A percentile compares a stretch with the other conserved stretches of the same genome.
These are phyloP conservation scores for Microtus pennsylvanicus DNA, from an alignment of 2,113 vertebrate genomes.

Conservation along the genomic window DNA sequence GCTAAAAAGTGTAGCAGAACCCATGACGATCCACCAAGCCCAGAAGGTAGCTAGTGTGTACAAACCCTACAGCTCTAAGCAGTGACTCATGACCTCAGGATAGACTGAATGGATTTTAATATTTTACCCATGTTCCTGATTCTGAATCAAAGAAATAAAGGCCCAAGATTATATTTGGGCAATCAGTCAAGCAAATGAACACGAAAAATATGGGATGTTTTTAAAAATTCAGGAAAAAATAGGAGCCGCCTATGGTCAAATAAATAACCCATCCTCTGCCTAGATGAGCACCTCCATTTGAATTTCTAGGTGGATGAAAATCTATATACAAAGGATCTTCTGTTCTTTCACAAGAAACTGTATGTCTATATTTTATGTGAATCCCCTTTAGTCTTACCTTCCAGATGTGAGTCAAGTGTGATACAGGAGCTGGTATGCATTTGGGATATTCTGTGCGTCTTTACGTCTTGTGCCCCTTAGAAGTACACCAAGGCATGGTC, in stretches of 20 bases:
- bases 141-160: constrained; percentile 5
- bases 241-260: neutral
- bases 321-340: neutral
- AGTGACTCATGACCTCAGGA: neutral
- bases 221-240: neutral
- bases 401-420: neutral
- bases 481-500: neutral
- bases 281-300: neutral
- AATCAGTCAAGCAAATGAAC: neutral
- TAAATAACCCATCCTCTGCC: neutral
- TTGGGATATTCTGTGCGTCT: neutral
- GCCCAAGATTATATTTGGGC: neutral
- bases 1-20: constrained; percentile 9
- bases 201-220: neutral
- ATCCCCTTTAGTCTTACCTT: neutral
- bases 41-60: neutral
- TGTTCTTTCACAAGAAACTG: neutral
- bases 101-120: neutral
- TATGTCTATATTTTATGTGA: neutral
- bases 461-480: rapidly evolving
- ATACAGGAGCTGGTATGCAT: neutral
- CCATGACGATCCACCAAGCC: neutral
- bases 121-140: neutral
- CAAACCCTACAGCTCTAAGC: neutral
- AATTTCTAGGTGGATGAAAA: neutral